Evolutionary conservation across 2,888 invertebrate species (phyloP).

Genomic region (Eristalis pertinax): DNA sequence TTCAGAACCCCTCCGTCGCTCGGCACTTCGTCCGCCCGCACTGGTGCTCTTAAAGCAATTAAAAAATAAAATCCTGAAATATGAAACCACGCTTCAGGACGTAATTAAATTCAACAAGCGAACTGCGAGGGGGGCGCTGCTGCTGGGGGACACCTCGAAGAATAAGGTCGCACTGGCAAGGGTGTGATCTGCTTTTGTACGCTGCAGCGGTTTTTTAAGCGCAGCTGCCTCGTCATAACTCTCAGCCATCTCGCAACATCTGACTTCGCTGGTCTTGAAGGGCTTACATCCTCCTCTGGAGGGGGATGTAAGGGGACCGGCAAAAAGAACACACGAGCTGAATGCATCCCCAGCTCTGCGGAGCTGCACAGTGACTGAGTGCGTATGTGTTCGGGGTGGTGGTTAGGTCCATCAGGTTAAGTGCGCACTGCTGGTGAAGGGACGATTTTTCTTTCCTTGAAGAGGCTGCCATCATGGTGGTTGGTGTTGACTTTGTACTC

Average conservation of each 20-base stretch:
- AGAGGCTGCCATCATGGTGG: neutral
- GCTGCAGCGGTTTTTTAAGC: too few relatives aligned
- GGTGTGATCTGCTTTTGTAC: neutral
- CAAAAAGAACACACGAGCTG: neutral
- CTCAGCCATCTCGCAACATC: constrained; percentile 19
- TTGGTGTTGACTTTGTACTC: neutral
- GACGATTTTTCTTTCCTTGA: neutral
- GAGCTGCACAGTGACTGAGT: neutral
- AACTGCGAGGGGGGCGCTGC: neutral
- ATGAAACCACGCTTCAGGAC: constrained; percentile 18
- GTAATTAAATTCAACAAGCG: constrained; percentile 56
- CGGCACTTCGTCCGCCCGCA: neutral
- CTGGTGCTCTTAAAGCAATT: neutral
- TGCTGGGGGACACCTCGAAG: neutral
- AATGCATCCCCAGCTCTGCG: neutral
- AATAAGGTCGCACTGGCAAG: constrained; percentile 29
- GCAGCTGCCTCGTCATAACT: neutral
- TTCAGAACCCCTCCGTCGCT: neutral
- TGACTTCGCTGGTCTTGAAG: constrained; percentile 30
- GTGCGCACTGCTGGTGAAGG: neutral
- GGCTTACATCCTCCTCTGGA: neutral
- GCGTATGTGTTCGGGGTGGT: neutral
- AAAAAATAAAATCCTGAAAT: constrained; percentile 1
- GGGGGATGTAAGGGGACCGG: neutral
- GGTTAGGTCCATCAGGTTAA: neutral